Evolutionary conservation across 2,888 invertebrate species (phyloP), one percentile per base, ranked within the genome.

Genomic region (Rotaria magnacalcarata): DNA sequence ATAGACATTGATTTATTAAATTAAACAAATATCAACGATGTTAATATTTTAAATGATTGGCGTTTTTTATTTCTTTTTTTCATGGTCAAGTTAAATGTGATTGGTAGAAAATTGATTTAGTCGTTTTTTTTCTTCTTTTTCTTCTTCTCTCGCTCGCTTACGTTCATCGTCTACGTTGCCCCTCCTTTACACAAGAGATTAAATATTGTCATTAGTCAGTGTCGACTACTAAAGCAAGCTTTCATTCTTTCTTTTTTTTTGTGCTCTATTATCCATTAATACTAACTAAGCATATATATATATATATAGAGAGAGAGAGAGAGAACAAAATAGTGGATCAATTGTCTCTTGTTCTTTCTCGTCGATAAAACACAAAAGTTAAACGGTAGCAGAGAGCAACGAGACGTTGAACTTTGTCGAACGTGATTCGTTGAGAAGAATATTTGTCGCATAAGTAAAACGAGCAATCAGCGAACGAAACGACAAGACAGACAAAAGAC

Each of bases 321-420:
- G 67, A 34, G 67, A 34, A 67, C 34, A 67, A 67, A 67, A 3
- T 34, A 41, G 19, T 67, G 34, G 67, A 67, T 67, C 67, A 67
- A 67, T 14, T 67, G 67, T 67, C 67, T 67, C 67, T 67, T 41
- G 34, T 41, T 67, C 67, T 67, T 67, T 67, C 27, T 34, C 19
- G 67, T 41, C 34, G 67, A 16, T 67, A 41, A 67, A 67, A 67
- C 19, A 67, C 19, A 67, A 67, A 67, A 67, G 34, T 19, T 34
- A 67, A 67, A 67, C 67, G 67, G 67, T 67, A 67, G 16, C 67
- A 67, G 27, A 67, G 34, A 67, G 67, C 34, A 60, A 67, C 67
- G 67, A 67, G 67, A 67, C 67, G 67, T 67, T 67, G 67, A 67
- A 67, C 67, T 67, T 67, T 67, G 67, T 67, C 67, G 67, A 67